Evolutionary conservation across 2,888 invertebrate species (phyloP), one percentile per base, ranked within the genome.

Genomic region (Drosophila acutilabella): DNA sequence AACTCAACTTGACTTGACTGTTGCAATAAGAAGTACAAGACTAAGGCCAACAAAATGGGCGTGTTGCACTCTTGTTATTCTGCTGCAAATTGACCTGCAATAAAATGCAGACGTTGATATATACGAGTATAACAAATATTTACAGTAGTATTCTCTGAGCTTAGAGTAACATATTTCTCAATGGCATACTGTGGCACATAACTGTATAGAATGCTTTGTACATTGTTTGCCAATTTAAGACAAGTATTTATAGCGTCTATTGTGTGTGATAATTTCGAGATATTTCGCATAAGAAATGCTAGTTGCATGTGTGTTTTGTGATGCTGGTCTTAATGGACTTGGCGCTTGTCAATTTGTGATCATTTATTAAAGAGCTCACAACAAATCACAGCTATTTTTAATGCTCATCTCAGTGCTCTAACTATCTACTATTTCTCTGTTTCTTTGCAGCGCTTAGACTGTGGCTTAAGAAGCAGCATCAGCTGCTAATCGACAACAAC

Each of bases 401-500:
- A 10, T 47, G 30, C 51, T 23, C 33, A 2, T n/a, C 33, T 66
- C 18, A 8, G 41, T 16, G 47, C 7, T 42, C 10, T 53, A 2
- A 53, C 3, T 58, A 2, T 45, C 2, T 42, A 11, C 30, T 38
- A 0, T 23, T 6, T 64, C 10, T 62, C 2, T 52, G 33, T 50
- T 10, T 52, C 10, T 57, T 80, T 56, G 64, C 52, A 73, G 52
- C 62, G 60, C 57, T 47, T 10, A 50, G 45, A 52, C 38, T 56
- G 77, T 61, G 65, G 57, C 42, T 36, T 54, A 64, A 44, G 53
- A 36, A 45, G 65, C 79, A 71, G 64, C 76, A 74, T 59, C 69
- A 65, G 71, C 83, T 59, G 71, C 69, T 78, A 80, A 88, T 78
- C 74, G 78, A 76, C 50, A 36, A 71, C 67, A 64, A 59, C 44